Evolutionary conservation across 2,113 vertebrate genomes (phyloP).

Genomic region (Microcebus jonahi): DNA sequence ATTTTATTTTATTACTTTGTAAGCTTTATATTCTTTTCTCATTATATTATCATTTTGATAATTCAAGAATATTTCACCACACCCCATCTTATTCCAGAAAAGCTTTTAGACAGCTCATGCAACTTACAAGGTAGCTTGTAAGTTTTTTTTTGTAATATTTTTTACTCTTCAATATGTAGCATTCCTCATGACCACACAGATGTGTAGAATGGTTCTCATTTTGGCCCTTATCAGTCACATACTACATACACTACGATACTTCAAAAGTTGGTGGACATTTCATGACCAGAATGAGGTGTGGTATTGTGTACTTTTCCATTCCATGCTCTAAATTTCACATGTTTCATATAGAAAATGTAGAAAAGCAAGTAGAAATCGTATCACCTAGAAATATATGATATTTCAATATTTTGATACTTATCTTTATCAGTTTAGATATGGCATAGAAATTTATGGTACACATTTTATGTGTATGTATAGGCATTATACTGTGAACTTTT

Average conservation of each 20-base stretch:
- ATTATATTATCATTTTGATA: background rate
- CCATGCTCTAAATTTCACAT: background rate
- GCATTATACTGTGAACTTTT: conserved; percentile 9
- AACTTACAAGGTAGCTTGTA: background rate
- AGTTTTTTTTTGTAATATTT: background rate
- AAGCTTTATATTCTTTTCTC: conserved; percentile 29
- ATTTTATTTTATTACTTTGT: background rate
- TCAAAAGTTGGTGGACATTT: background rate
- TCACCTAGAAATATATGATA: background rate
- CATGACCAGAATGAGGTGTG: background rate
- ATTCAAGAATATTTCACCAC: conserved; percentile 9
- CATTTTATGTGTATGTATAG: background rate
- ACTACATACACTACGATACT: too few species aligned
- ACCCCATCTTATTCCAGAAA: background rate
- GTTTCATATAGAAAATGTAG: background rate
- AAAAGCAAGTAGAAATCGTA: background rate
- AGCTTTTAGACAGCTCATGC: background rate
- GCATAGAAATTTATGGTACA: background rate
- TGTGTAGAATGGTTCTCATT: background rate
- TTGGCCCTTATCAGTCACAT: background rate
- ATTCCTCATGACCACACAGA: background rate
- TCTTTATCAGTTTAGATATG: background rate
- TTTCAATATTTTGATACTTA: conserved; percentile 10
- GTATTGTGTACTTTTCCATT: background rate
- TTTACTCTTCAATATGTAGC: background rate